Percentiles rank a stretch among this genome's conserved stretches.
Conservation (phyloP, 2,797 vertebrate genomes). For the Ctenopoma kingsleyae region DNA sequence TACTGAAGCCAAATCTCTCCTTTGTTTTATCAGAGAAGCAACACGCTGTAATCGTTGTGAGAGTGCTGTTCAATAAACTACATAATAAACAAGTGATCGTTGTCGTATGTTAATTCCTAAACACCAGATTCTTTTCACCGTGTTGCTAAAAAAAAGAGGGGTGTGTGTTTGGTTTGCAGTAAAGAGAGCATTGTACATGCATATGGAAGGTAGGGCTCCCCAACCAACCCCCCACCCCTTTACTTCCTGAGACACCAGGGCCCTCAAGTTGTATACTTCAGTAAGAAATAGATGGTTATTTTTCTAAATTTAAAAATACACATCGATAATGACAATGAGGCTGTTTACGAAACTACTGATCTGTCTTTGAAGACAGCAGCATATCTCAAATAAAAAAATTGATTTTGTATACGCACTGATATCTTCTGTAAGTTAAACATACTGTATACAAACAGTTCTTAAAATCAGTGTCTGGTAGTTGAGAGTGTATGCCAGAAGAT, state of each 20-base stretch:
- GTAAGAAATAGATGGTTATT: constrained; percentile 1
- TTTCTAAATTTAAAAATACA: neutral
- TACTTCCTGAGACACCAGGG: constrained; percentile 71
- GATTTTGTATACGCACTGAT: too few species aligned
- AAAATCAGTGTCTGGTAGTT: constrained; percentile 39
- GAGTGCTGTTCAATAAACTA: constrained; percentile 52
- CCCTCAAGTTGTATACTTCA: constrained; percentile 8
- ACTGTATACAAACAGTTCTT: constrained; percentile 15
- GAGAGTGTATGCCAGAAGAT: constrained; percentile 62
- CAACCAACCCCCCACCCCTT: constrained; percentile 41
- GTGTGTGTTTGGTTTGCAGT: constrained; percentile 70
- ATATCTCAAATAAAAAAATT: too few species aligned
- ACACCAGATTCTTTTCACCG: constrained; percentile 19
- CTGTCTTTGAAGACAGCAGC: neutral
- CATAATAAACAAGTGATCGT: constrained; percentile 9
- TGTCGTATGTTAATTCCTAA: constrained; percentile 23
- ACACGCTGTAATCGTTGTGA: constrained; percentile 17
- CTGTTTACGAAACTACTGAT: neutral
- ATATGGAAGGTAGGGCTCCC: constrained; percentile 52
- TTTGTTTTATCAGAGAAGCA: neutral
- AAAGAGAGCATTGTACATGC: constrained; percentile 80
- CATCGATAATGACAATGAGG: neutral
- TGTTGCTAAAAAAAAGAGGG: constrained; percentile 28
- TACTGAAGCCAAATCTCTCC: neutral
- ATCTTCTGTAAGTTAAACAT: neutral